Base-by-base conservation (phyloP, 2,113 vertebrate species). In the Brienomyrus brachyistius region DNA sequence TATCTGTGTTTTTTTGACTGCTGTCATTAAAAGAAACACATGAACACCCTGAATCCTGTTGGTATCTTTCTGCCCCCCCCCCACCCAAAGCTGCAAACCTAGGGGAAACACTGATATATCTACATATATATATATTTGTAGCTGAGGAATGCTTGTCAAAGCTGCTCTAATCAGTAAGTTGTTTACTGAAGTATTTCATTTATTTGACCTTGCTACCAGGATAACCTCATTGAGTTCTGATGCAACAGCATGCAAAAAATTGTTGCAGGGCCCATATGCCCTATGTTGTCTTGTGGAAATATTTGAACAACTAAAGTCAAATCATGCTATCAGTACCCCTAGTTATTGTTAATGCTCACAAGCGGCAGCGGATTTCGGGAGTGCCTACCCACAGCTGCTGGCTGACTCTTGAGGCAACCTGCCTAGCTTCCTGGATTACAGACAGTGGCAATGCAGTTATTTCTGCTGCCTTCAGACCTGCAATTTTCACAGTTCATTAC, bases 381-480 rank as follows among this genome's bases (percentile, higher is more conserved):
- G 84, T 89, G 91, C 96, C 70, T 97, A 99, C 98, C 97, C 95
- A 93, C 91, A 98, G 96, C 92, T 97, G 96, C 90, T 96, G 93
- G 86, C 94, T 96, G 87, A 99, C 94, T 92, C 93, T 96, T 86
- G 93, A 95, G 90, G 95, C 95, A 84, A 98, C 95, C 87, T 95
- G 93, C 93, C 96, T 98, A 59, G 98, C 98, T 91, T 98, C 97
- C 92, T 97, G 88, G 90, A 98, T 93, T 92, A 98, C 84, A 1
- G 93, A 93, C 27, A 93, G 89, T 56, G 98, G 98, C 86, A 99
- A 94, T 27, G 97, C 96, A 0, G 98, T 98, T 87, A 96, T 96
- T 91, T 98, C 97, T 91, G 98, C 98, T 91, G 97, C 97, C 95
- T 95, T 97, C 93, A 99, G 94, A 89, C 98, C 98, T 99, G 91